phyloP scores from a whole-genome alignment of 1,140 invertebrate genomes.

The Globodera rostochiensis region DNA sequence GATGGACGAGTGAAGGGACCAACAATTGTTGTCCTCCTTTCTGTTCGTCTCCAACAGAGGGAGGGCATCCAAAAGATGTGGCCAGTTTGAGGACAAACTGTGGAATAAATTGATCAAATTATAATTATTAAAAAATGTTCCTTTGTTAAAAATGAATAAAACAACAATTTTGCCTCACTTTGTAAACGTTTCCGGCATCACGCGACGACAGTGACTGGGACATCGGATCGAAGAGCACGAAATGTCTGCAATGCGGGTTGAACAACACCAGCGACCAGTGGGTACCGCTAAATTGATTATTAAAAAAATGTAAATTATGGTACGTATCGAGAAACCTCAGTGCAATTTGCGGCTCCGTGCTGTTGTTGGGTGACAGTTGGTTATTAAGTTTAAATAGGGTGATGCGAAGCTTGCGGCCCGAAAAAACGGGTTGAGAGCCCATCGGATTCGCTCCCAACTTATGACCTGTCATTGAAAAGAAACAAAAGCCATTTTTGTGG shows the following conservation, averaged over 20 bases:
- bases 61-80: not conserved
- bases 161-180: not conserved
- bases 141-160: not conserved
- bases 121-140: not conserved
- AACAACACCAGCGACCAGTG: conserved; percentile 24
- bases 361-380: not conserved
- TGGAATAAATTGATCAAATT: not conserved
- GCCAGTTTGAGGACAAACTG: not conserved
- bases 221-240: conserved; percentile 15
- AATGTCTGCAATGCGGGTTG: conserved; percentile 2
- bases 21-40: not conserved
- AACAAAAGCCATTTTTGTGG: conserved; percentile 11
- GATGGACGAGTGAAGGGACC: not conserved
- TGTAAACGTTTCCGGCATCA: not conserved
- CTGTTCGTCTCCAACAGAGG: not conserved
- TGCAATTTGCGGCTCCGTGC: not conserved
- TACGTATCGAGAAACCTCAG: not conserved
- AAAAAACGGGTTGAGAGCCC: no score
- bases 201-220: not conserved
- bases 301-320: not conserved
- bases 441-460: no score
- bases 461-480: conserved; percentile 9
- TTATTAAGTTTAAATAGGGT: no score
- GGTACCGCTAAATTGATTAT: not conserved
- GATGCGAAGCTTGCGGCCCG: no score